These are phyloP conservation scores for Hemicrepidius hirtus DNA, from an alignment of 2,888 invertebrate genomes.

Conservation along the genomic window DNA sequence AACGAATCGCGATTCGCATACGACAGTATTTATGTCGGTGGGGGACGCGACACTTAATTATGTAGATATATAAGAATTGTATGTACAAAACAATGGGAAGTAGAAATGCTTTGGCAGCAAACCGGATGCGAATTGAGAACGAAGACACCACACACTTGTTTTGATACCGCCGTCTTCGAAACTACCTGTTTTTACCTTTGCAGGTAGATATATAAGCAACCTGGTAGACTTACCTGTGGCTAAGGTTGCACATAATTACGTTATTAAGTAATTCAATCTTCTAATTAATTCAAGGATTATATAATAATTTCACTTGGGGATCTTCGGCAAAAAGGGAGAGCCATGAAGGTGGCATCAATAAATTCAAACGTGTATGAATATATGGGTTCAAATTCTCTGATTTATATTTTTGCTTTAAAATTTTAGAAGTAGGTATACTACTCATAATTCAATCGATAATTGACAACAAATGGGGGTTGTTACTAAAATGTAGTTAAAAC, in stretches of 20 bases:
- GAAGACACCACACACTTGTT: conserved; percentile 28
- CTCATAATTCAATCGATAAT: too few species aligned
- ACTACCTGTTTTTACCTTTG: conserved; percentile 41
- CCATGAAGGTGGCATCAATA: too few species aligned
- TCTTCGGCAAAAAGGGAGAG: too few species aligned
- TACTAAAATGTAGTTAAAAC: too few species aligned
- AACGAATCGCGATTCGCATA: conserved; percentile 44
- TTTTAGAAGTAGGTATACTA: too few species aligned
- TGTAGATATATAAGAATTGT: conserved; percentile 42
- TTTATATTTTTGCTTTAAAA: too few species aligned
- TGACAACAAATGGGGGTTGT: too few species aligned
- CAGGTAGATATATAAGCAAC: conserved; percentile 43
- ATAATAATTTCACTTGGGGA: too few species aligned
- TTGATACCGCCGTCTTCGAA: conserved; percentile 11
- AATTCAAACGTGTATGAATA: too few species aligned
- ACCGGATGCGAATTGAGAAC: conserved; percentile 29
- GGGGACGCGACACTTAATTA: conserved; percentile 46
- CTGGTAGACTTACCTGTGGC: conserved; percentile 29
- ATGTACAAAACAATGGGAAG: conserved; percentile 29
- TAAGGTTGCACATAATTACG: conserved; percentile 31
- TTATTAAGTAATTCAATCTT: not conserved
- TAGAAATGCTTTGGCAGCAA: conserved; percentile 26
- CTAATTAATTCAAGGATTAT: too few species aligned
- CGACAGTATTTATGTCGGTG: conserved; percentile 43
- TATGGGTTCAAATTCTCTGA: too few species aligned